Evolutionary conservation across 2,888 invertebrate genomes (phyloP), one percentile per base, ranked within the genome.

Genomic region (Tipula confusa): DNA sequence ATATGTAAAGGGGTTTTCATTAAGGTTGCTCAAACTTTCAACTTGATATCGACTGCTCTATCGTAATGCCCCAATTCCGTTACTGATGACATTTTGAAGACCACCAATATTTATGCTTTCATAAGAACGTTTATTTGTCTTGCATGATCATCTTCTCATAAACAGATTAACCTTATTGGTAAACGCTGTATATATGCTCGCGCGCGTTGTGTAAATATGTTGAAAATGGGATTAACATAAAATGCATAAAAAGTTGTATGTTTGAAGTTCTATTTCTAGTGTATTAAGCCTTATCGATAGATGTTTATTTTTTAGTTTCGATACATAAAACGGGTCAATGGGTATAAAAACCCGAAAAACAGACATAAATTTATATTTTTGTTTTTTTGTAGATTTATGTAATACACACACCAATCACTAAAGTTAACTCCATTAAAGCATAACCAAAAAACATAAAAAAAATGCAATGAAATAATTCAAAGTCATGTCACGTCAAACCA

Each of bases 401-500:
- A 24, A 43, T 43, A 43, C 43, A 43, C 43, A 43, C 43, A 43
- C n/a, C 64, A 64, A 64, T 64, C 64, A 64, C 64, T 64, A 64
- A 64, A 24, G 24, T 24, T 64, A 64, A 64, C 64, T 64, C 64
- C 64, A 64, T 64, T 64, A 64, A 64, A 64, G 64, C 64, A 64
- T 64, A 64, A 64, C 64, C 64, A 64, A 64, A 64, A 18, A 18
- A 64, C 64, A 64, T 64, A 64, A 64, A 64, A 64, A 64, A 64
- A 64, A 64, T 64, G 64, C 64, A 64, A 64, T 64, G 64, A n/a
- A 24, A 64, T 64, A 64, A 64, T 64, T 64, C 64, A 64, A 24
- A 64, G 64, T 64, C 64, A 64, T 64, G 64, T 64, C 64, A 64
- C 64, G 64, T 64, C 64, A 64, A 64, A 64, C 64, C 64, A 24